phyloP scores from a whole-genome alignment of 2,888 invertebrate species.

The Caenorhabditis uteleia region DNA sequence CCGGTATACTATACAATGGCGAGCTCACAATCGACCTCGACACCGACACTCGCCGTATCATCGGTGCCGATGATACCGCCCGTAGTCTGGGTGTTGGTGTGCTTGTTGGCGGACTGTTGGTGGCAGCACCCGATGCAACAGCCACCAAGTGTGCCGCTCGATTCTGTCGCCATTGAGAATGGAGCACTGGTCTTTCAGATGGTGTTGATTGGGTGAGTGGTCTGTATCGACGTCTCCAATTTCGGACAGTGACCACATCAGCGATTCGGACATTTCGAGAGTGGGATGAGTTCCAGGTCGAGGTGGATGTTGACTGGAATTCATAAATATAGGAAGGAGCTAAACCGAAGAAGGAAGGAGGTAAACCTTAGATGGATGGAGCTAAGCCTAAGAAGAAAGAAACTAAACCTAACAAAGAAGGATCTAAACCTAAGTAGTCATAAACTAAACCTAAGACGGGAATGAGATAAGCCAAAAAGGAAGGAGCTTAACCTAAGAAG shows the following conservation, averaged over 20 bases:
- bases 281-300: constrained; percentile 22
- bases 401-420: too few relatives aligned
- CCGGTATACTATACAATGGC: constrained; percentile 59
- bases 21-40: constrained; percentile 52
- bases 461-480: too few relatives aligned
- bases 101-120: background rate
- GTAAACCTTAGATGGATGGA: too few relatives aligned
- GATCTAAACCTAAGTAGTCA: too few relatives aligned
- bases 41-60: constrained; percentile 47
- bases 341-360: too few relatives aligned
- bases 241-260: constrained; percentile 50
- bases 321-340: background rate
- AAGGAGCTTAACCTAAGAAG: too few relatives aligned
- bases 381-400: too few relatives aligned
- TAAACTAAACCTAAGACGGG: too few relatives aligned
- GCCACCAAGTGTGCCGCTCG: too few relatives aligned
- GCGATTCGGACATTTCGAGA: constrained; percentile 39
- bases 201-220: constrained; percentile 45
- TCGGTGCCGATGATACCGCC: constrained; percentile 44
- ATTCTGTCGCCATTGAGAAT: constrained; percentile 38
- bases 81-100: constrained; percentile 26
- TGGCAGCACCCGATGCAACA: background rate
- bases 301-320: constrained; percentile 19
- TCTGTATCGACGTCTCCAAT: constrained; percentile 51
- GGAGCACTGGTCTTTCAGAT: constrained; percentile 35